Evolutionary conservation across 2,797 vertebrate genomes (phyloP), one percentile per base, ranked within the genome.

Genomic region (Knipowitschia caucasica): DNA sequence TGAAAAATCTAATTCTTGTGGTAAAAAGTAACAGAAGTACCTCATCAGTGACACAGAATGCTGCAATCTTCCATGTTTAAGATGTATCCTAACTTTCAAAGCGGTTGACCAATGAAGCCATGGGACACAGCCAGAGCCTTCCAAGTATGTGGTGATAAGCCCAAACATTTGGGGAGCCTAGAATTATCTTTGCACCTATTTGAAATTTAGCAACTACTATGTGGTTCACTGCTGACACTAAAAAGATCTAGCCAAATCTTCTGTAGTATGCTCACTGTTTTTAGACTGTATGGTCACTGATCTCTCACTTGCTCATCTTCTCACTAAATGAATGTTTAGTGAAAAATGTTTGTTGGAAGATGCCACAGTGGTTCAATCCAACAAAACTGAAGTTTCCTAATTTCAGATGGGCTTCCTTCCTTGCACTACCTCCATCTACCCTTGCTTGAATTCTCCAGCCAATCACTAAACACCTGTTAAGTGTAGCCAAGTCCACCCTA

Each of bases 51-150:
- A 82, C 68, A 82, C 83, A 82, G 74, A 72, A 85, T 85, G 84
- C 81, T 85, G 84, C 84, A 82, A 68, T 73, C 83, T 81, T 87
- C 85, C 75, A 79, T 85, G 67, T 75, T 80, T 81, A 80, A 85
- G 73, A 78, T 83, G 75, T 75, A 81, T 77, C 81, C 84, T 84
- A 82, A 82, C 78, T 81, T 80, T 87, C 85, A 86, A 71, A 86
- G 84, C 85, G 83, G 71, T 83, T 89, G 84, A 87, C 85, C 85
- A 89, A 86, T 87, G 85, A 89, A 86, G 85, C 84, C 84, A 87
- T 87, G 85, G 83, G 87, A 86, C 83, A 84, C 85, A 84, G 83
- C 83, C 85, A 89, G 83, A 89, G 87, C 86, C 81, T 88, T 87
- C 83, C 86, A 88, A 88, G 86, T 87, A 87, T 86, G 85, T 89